phyloP scores from a whole-genome alignment of 2,888 invertebrate genomes.

The Willowsia nigromaculata region DNA sequence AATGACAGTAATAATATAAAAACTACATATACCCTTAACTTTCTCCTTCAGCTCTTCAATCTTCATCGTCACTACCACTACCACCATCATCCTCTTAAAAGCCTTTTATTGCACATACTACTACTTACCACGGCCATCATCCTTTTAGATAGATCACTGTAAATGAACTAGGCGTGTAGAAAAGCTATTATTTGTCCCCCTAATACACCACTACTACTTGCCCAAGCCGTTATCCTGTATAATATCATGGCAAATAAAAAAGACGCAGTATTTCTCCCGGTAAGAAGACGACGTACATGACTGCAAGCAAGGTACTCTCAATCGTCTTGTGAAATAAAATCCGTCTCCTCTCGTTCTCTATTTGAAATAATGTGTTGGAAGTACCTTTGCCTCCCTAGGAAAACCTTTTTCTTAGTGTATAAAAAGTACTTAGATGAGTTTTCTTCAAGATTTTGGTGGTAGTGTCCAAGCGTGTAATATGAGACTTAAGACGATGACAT shows the following conservation, averaged over 20 bases:
- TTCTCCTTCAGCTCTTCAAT: not conserved
- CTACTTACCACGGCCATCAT: not conserved
- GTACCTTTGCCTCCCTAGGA: not conserved
- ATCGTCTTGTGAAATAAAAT: not conserved
- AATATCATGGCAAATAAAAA: slow-evolving; percentile 16
- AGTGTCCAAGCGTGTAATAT: slow-evolving; percentile 4
- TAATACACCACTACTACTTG: not conserved
- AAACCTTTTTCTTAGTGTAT: not conserved
- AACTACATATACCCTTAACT: not conserved
- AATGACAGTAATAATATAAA: not conserved
- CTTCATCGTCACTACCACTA: not conserved
- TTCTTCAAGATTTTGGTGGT: not conserved
- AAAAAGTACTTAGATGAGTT: no score
- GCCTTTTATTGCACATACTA: slow-evolving; percentile 21
- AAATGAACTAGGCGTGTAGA: slow-evolving; percentile 50
- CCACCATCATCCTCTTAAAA: slow-evolving; percentile 31
- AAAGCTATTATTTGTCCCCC: slow-evolving; percentile 44
- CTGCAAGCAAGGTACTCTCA: not conserved
- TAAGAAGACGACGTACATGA: not conserved
- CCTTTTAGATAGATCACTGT: slow-evolving; percentile 47
- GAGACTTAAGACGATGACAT: not conserved
- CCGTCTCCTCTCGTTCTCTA: not conserved
- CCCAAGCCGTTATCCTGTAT: slow-evolving; percentile 10
- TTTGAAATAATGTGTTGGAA: not conserved
- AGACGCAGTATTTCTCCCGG: not conserved